Evolutionary conservation across 2,113 vertebrate species (phyloP).

Genomic region (Notiomystis cincta): DNA sequence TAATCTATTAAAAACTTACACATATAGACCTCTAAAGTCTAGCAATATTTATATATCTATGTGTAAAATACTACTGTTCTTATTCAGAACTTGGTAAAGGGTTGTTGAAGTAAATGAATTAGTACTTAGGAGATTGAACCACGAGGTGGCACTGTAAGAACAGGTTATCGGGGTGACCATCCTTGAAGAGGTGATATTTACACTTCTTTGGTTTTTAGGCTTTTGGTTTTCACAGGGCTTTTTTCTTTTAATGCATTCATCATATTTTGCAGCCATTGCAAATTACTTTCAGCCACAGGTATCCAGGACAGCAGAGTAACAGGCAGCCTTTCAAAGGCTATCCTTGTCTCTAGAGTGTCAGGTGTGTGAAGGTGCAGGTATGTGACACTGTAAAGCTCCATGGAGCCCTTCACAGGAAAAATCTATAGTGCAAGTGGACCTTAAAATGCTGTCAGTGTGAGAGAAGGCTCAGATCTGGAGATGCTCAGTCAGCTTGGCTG

Average conservation of each 20-base stretch:
- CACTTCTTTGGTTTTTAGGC: background rate
- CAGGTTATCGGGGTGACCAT: background rate
- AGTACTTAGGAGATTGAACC: background rate
- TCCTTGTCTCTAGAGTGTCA: background rate
- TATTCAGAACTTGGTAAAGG: background rate
- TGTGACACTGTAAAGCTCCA: background rate
- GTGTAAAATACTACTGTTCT: background rate
- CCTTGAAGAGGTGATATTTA: background rate
- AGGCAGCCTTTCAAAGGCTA: background rate
- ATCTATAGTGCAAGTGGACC: background rate
- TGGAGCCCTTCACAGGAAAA: background rate
- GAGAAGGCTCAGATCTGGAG: background rate
- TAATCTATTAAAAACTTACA: background rate
- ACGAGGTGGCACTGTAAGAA: constrained; percentile 66
- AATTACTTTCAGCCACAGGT: background rate
- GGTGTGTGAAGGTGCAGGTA: rapidly evolving
- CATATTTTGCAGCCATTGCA: background rate
- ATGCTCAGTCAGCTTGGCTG: background rate
- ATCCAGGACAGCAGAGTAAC: background rate
- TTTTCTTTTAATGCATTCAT: background rate
- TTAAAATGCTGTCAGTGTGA: background rate
- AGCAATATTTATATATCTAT: background rate
- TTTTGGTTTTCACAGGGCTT: rapidly evolving
- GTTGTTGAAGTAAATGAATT: background rate
- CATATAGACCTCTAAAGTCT: background rate